Evolutionary conservation across 2,797 vertebrate species (phyloP).

Genomic region (Clarias pachynema): DNA sequence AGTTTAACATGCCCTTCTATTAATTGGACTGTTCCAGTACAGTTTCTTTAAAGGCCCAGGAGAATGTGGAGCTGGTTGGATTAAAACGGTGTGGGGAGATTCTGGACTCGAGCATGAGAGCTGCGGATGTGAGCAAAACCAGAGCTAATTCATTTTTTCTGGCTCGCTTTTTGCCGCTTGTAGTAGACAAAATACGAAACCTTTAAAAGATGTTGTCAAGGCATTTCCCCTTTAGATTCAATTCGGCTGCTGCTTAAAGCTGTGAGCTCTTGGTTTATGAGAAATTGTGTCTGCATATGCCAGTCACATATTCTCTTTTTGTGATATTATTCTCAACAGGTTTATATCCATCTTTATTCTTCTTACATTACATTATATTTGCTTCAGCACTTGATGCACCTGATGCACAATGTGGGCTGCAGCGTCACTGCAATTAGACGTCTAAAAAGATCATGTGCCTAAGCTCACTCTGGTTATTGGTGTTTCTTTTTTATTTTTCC

Average conservation of each 20-base stretch:
- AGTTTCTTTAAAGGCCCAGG: slow-evolving; percentile 51
- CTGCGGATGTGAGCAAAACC: slow-evolving; percentile 61
- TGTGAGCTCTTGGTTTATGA: not conserved
- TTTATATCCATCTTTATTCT: slow-evolving; percentile 9
- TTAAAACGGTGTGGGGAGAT: slow-evolving; percentile 60
- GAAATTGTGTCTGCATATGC: not conserved
- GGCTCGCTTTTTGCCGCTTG: not conserved
- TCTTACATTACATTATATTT: not conserved
- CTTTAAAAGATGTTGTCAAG: slow-evolving; percentile 6
- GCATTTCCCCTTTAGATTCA: slow-evolving; percentile 23
- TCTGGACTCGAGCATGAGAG: slow-evolving; percentile 65
- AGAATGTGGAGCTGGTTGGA: slow-evolving; percentile 60
- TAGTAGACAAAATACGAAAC: slow-evolving; percentile 5
- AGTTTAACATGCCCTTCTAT: not conserved
- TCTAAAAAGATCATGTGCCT: not conserved
- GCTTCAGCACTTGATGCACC: not conserved
- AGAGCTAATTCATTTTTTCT: not conserved
- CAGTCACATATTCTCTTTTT: not conserved
- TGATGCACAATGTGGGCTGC: not conserved
- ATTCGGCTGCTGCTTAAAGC: slow-evolving; percentile 18
- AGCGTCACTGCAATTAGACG: not conserved
- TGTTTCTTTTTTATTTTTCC: not conserved
- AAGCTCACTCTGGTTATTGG: not conserved
- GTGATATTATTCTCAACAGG: not conserved
- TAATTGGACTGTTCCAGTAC: not conserved